These are phyloP conservation scores for Zapornia atra DNA, from an alignment of 2,113 vertebrate genomes.

Conservation along the genomic window DNA sequence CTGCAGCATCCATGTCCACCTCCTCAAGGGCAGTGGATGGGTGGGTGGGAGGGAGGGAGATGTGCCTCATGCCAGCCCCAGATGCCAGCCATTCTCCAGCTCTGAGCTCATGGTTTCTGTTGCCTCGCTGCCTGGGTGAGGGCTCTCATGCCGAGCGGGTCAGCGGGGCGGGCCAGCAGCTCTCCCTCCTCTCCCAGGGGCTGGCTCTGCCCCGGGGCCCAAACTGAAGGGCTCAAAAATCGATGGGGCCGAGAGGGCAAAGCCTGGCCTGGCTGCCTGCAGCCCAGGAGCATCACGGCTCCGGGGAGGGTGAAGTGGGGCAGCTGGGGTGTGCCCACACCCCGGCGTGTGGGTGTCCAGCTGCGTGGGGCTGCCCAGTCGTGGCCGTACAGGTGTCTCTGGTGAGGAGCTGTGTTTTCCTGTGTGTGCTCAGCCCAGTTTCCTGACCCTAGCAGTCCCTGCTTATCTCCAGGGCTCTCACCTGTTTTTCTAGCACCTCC, in stretches of 20 bases:
- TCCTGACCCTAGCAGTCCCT: background rate
- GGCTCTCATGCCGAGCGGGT: slow-evolving; percentile 12
- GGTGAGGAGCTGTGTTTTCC: background rate
- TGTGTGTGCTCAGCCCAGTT: background rate
- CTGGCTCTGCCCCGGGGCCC: background rate
- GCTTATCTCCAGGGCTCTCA: background rate
- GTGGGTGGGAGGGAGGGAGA: background rate
- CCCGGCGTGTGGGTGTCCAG: rapidly evolving
- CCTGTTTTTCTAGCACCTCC: slow-evolving; percentile 32
- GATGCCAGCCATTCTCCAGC: slow-evolving; percentile 62
- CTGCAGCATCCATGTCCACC: background rate
- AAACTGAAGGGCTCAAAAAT: background rate
- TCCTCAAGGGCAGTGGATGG: slow-evolving; percentile 41
- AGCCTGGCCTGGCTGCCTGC: background rate
- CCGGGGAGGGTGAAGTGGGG: background rate
- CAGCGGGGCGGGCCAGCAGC: background rate
- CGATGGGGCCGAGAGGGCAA: background rate
- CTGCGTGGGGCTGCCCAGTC: background rate
- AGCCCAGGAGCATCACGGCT: background rate
- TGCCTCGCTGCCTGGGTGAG: background rate
- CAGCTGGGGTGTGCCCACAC: background rate
- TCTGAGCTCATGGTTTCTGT: slow-evolving; percentile 55
- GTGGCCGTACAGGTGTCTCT: rapidly evolving
- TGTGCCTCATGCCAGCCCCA: background rate
- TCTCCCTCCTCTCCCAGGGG: background rate